Conservation (phyloP, 2,888 invertebrate genomes). For the Perithous albicinctus region DNA sequence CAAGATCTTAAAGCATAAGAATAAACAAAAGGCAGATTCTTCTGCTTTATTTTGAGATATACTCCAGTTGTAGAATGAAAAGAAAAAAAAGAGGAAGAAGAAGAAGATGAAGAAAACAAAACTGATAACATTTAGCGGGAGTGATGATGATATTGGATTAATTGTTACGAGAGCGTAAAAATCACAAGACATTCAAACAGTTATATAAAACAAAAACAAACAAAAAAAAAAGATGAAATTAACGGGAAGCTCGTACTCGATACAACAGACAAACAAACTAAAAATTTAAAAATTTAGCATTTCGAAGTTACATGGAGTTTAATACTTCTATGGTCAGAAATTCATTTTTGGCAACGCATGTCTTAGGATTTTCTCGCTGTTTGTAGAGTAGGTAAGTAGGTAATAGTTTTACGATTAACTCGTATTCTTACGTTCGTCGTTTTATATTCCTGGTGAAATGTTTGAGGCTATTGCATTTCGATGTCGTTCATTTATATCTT, state of each 20-base stretch:
- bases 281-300: constrained; percentile 66
- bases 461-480: constrained; percentile 83
- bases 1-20: constrained; percentile 77
- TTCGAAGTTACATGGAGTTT: constrained; percentile 71
- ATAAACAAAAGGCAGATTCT: constrained; percentile 74
- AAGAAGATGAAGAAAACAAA: constrained; percentile 68
- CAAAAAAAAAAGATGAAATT: constrained; percentile 15
- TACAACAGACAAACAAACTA: constrained; percentile 53
- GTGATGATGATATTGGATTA: constrained; percentile 79
- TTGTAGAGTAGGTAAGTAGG: constrained; percentile 80
- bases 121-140: constrained; percentile 74
- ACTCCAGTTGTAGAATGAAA: constrained; percentile 75
- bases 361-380: constrained; percentile 84
- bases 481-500: constrained; percentile 79
- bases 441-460: constrained; percentile 83
- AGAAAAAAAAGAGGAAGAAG: constrained; percentile 65
- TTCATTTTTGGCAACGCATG: constrained; percentile 74
- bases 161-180: constrained; percentile 83
- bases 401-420: constrained; percentile 83
- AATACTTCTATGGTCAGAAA: constrained; percentile 69
- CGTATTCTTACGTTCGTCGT: constrained; percentile 83
- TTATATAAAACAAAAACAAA: constrained; percentile 57
- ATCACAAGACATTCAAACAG: constrained; percentile 81
- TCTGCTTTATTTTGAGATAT: constrained; percentile 80
- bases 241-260: constrained; percentile 62